These are phyloP conservation scores for Fragum sueziense DNA, from an alignment of 2,888 invertebrate genomes.

Conservation along the genomic window DNA sequence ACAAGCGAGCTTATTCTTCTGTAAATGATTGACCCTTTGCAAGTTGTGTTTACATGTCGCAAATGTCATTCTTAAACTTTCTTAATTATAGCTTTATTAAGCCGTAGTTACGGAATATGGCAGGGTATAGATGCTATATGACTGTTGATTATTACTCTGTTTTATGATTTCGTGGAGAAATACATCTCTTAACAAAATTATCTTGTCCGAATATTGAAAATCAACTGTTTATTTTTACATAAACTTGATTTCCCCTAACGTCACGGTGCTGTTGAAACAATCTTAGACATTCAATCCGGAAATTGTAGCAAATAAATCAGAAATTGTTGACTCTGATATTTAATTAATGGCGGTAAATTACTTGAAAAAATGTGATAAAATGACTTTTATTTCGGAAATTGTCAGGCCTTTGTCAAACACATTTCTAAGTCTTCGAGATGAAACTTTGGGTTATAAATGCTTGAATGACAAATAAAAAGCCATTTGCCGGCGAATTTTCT, in stretches of 20 bases:
- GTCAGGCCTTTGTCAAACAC: conserved; percentile 5
- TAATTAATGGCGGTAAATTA: neutral
- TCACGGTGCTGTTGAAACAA: neutral
- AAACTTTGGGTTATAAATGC: neutral
- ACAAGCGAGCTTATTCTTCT: neutral
- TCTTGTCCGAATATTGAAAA: too few species aligned
- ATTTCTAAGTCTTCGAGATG: conserved; percentile 6
- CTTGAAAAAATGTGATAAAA: neutral
- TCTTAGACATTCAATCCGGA: conserved; percentile 22
- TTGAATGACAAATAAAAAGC: neutral
- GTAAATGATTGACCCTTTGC: neutral
- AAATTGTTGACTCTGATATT: conserved; percentile 19
- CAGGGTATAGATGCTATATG: too few species aligned
- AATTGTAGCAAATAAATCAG: conserved; percentile 41
- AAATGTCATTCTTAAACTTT: too few species aligned
- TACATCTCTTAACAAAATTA: too few species aligned
- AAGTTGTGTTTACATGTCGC: too few species aligned
- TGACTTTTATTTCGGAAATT: conserved; percentile 6
- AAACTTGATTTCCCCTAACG: too few species aligned
- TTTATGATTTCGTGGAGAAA: too few species aligned
- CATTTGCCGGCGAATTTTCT: too few species aligned
- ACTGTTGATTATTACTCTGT: too few species aligned
- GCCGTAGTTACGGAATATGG: too few species aligned
- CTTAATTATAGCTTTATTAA: too few species aligned
- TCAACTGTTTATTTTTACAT: too few species aligned